These are phyloP conservation scores for Stenolophus ochropezus DNA, from an alignment of 2,888 invertebrate genomes.

Conservation along the genomic window DNA sequence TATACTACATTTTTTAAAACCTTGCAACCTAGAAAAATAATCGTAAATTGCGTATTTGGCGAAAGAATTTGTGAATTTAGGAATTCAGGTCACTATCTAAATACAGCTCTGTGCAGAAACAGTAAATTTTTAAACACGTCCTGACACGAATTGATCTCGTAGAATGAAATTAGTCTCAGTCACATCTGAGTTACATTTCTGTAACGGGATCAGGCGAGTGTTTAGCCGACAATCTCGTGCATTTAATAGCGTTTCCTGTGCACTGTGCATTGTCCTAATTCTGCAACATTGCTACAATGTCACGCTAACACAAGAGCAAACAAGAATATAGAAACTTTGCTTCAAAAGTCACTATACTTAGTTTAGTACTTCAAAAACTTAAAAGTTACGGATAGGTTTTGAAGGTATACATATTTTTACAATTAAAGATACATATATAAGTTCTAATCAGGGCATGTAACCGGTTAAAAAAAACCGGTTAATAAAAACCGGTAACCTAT, in stretches of 20 bases:
- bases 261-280: neutral
- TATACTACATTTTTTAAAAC: too few species aligned
- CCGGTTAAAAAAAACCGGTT: too few species aligned
- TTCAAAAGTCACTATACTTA: too few species aligned
- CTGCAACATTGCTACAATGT: neutral
- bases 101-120: neutral
- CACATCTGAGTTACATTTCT: slow-evolving; percentile 21
- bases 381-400: too few species aligned
- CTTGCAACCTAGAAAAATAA: too few species aligned
- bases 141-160: slow-evolving; percentile 9
- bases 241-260: neutral
- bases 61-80: too few species aligned
- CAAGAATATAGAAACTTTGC: too few species aligned
- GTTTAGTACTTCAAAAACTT: too few species aligned
- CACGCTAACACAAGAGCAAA: neutral
- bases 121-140: slow-evolving; percentile 30
- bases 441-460: too few species aligned
- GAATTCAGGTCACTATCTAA: neutral
- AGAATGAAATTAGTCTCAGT: slow-evolving; percentile 4
- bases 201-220: slow-evolving; percentile 16
- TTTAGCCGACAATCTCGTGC: neutral
- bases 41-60: too few species aligned
- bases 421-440: too few species aligned
- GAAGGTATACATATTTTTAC: too few species aligned
- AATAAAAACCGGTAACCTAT: neutral